A percentile compares a stretch with the other conserved stretches of the same genome.
Evolutionary conservation across 2,797 vertebrate species (phyloP).

Genomic region (Myotis myotis): DNA sequence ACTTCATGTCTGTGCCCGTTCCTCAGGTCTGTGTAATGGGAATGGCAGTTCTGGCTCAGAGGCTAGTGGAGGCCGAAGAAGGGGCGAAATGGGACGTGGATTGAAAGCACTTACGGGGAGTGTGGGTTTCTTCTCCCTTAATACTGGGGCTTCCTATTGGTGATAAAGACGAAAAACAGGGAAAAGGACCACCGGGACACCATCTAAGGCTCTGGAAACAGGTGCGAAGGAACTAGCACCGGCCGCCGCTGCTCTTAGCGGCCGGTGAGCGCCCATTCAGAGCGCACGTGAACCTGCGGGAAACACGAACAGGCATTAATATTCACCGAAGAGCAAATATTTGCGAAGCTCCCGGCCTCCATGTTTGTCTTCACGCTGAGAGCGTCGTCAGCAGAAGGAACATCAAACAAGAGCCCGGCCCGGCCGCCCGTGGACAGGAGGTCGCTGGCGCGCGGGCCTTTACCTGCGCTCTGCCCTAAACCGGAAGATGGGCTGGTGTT

Average conservation of each 20-base stretch:
- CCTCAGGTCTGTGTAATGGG: background rate
- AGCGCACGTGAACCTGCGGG: background rate
- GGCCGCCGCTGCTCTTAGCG: background rate
- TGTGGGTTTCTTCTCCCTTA: background rate
- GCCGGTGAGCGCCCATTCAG: background rate
- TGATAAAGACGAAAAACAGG: background rate
- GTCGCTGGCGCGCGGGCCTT: rapidly evolving
- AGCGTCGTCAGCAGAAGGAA: slow-evolving; percentile 20
- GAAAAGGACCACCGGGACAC: background rate
- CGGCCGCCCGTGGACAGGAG: background rate
- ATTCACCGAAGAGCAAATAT: slow-evolving; percentile 77
- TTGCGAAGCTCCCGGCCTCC: slow-evolving; percentile 48
- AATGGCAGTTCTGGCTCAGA: too few species aligned
- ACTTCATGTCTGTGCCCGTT: background rate
- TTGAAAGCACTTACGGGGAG: background rate
- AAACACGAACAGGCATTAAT: slow-evolving; percentile 65
- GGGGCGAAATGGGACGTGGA: background rate
- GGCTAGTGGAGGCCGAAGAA: background rate
- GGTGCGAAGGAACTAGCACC: background rate
- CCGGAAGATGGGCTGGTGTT: background rate
- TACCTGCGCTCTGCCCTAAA: background rate
- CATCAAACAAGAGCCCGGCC: background rate
- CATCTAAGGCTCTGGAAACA: background rate
- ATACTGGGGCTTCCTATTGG: background rate
- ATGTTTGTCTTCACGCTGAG: slow-evolving; percentile 51